Base-by-base conservation (phyloP, 2,797 vertebrate species). In the Tinamus major region DNA sequence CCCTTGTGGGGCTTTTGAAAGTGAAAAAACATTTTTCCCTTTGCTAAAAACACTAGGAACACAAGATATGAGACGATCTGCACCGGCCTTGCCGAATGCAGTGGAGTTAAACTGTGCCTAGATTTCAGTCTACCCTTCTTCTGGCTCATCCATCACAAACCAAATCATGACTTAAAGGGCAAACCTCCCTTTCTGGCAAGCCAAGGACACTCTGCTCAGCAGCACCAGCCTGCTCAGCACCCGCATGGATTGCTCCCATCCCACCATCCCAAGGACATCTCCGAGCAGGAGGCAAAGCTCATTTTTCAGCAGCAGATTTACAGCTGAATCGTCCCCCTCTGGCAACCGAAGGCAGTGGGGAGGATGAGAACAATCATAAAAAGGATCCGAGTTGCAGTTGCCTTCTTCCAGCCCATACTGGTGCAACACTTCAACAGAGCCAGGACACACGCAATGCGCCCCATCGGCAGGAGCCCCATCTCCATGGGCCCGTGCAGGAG, bases 221-320 rank as follows among this genome's bases (percentile, higher is more conserved):
- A 59, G 58, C 23, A 33, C 33, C 23, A 35, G 23, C 58, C 33
- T 23, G 12, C n/a, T 61, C n/a, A 48, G 76, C 0, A 0, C 26
- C 63, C 21, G 56, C 71, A 9, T 0, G 0, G 55, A 51, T 42
- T 1, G 0, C 75, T 9, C 0, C 1, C 13, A 0, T 35, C 70
- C 39, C 0, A 1, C 33, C 49, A 44, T 9, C 18, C 53, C 41
- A 65, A 4, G 42, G 87, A 62, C 69, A 89, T 87, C 89, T 85
- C 8, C 0, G 41, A 95, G 87, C 91, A 78, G 65, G 1, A 65
- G 18, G 87, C 65, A 93, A 94, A 94, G 70, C 67, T 23, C 16
- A 93, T 92, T 91, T 91, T 85, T 91, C 89, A 41, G 21, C 62
- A 56, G 23, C 85, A 88, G 85, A 87, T 91, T 93, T 91, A 87